Evolutionary conservation across 2,797 vertebrate genomes (phyloP).

Genomic region (Oryzias dopingdopingensis): DNA sequence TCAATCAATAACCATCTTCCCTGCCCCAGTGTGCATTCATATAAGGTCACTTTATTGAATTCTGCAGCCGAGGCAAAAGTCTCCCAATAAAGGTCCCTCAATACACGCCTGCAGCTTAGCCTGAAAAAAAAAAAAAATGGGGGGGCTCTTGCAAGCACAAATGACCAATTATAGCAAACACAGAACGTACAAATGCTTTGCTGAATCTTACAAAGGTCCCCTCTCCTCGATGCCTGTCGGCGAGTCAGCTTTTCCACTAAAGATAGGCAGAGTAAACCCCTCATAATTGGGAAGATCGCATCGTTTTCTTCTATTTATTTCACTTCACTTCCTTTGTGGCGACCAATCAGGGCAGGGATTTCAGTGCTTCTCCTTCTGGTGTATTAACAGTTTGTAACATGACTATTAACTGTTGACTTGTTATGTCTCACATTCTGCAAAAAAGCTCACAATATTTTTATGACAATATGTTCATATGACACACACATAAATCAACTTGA

Average conservation of each 20-base stretch:
- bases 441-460: too few relatives aligned
- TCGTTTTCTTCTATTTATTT: neutral
- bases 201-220: neutral
- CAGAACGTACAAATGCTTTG: conserved; percentile 6
- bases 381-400: too few relatives aligned
- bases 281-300: neutral
- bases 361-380: too few relatives aligned
- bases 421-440: too few relatives aligned
- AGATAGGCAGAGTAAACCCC: conserved; percentile 1
- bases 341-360: too few relatives aligned
- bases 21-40: conserved; percentile 57
- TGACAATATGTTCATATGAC: too few relatives aligned
- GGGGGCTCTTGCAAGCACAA: conserved; percentile 26
- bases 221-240: neutral
- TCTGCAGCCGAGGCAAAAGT: conserved; percentile 45
- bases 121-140: neutral
- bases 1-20: conserved; percentile 70
- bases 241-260: neutral
- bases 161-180: conserved; percentile 46
- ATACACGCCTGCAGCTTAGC: conserved; percentile 17
- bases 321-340: neutral
- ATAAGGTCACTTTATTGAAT: conserved; percentile 77
- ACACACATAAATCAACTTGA: too few relatives aligned
- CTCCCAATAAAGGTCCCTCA: conserved; percentile 39
- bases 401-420: too few relatives aligned